Evolutionary conservation across 2,113 vertebrate species (phyloP).

Genomic region (Dascyllus trimaculatus): DNA sequence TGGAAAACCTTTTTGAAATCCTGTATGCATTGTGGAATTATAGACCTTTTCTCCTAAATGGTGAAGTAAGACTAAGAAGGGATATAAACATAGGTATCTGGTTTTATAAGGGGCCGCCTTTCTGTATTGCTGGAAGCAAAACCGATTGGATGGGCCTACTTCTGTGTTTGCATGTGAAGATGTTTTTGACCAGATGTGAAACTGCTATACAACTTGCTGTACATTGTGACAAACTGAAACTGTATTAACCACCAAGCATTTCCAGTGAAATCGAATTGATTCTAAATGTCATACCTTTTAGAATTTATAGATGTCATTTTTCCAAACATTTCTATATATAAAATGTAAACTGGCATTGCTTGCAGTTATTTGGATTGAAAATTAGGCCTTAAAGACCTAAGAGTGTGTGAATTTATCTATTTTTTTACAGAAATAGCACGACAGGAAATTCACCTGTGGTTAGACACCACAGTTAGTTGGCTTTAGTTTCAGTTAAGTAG

Average conservation of each 20-base stretch:
- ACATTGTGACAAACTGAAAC: constrained; percentile 19
- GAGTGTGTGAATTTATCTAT: neutral
- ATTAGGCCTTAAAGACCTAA: neutral
- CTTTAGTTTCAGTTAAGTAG: constrained; percentile 54
- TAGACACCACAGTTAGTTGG: neutral
- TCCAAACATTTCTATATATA: neutral
- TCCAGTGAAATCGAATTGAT: constrained; percentile 9
- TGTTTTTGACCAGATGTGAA: constrained; percentile 12
- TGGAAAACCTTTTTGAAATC: neutral
- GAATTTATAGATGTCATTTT: neutral
- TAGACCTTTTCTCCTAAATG: too few relatives aligned
- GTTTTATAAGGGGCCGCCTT: neutral
- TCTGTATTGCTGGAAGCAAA: neutral
- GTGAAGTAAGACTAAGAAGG: neutral
- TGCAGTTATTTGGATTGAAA: neutral
- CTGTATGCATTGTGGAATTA: neutral
- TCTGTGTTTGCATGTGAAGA: neutral
- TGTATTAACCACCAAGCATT: neutral
- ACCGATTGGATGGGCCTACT: neutral
- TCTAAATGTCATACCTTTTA: too few relatives aligned
- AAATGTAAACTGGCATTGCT: neutral
- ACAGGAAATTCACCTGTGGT: constrained; percentile 52
- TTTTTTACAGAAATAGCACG: constrained; percentile 10
- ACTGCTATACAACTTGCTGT: neutral
- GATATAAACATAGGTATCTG: neutral